Evolutionary conservation across 1,140 invertebrate species (phyloP).

Genomic region (Apis laboriosa): DNA sequence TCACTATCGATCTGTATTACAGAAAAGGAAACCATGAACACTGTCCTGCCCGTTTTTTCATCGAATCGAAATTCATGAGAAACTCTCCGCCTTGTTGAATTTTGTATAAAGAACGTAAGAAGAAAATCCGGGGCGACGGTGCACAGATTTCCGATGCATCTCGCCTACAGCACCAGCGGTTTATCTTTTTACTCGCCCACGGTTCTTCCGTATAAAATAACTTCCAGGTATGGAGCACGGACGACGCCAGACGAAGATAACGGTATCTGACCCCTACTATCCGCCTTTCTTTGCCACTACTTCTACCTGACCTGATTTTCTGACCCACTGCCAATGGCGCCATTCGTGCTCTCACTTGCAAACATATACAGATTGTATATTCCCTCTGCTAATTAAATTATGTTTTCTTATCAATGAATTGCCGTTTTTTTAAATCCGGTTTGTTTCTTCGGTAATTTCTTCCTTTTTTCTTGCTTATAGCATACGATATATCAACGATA

Average conservation of each 20-base stretch:
- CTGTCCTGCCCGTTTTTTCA: not conserved
- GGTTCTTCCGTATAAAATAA: constrained; percentile 46
- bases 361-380: not conserved
- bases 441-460: not conserved
- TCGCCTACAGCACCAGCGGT: not conserved
- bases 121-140: not conserved
- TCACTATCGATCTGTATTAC: no score
- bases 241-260: constrained; percentile 55
- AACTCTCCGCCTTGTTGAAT: not conserved
- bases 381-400: constrained; percentile 68
- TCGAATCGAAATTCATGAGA: constrained; percentile 1
- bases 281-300: constrained; percentile 55
- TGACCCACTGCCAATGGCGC: constrained; percentile 74
- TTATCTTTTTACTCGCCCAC: constrained; percentile 24
- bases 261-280: constrained; percentile 52
- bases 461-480: not conserved
- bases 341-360: constrained; percentile 60
- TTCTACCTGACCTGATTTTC: constrained; percentile 74
- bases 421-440: constrained; percentile 9
- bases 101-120: not conserved
- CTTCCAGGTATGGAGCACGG: constrained; percentile 9
- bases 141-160: constrained; percentile 16
- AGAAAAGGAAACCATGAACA: not conserved
- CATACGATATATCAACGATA: no score
- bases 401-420: constrained; percentile 30